phyloP scores from a whole-genome alignment of 2,888 invertebrate species.

The Coelogynopora nodosa region DNA sequence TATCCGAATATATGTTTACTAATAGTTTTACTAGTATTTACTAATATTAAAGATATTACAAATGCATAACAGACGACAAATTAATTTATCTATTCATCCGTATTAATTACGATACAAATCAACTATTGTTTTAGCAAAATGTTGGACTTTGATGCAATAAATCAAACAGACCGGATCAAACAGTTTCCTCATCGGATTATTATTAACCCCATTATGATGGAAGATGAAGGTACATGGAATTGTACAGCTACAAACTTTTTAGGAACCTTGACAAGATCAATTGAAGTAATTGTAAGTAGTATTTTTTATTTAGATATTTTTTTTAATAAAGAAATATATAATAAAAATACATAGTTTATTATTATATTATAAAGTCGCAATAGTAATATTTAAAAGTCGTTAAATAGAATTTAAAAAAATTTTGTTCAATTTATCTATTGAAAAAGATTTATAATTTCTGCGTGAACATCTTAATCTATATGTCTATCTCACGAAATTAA shows the following conservation, averaged over 20 bases:
- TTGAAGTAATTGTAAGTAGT: neutral
- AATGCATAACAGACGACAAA: too few species aligned
- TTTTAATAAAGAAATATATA: neutral
- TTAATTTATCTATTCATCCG: too few species aligned
- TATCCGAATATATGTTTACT: too few species aligned
- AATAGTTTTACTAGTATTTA: too few species aligned
- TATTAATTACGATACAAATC: too few species aligned
- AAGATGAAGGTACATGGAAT: neutral
- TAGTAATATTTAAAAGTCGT: neutral
- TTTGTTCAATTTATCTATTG: too few species aligned
- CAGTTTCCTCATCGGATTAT: neutral
- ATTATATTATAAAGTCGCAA: too few species aligned
- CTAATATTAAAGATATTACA: too few species aligned
- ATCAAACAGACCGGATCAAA: neutral
- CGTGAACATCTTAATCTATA: too few species aligned
- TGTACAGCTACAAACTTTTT: neutral
- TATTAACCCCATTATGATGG: neutral
- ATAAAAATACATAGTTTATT: neutral
- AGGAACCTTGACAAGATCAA: neutral
- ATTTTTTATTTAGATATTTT: neutral
- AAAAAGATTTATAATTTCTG: too few species aligned
- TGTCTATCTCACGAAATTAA: too few species aligned
- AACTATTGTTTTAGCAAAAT: neutral
- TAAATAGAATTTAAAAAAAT: too few species aligned
- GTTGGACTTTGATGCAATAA: neutral